Evolutionary conservation across 2,113 vertebrate species (phyloP).

Genomic region (Forbesichthys agassizii): DNA sequence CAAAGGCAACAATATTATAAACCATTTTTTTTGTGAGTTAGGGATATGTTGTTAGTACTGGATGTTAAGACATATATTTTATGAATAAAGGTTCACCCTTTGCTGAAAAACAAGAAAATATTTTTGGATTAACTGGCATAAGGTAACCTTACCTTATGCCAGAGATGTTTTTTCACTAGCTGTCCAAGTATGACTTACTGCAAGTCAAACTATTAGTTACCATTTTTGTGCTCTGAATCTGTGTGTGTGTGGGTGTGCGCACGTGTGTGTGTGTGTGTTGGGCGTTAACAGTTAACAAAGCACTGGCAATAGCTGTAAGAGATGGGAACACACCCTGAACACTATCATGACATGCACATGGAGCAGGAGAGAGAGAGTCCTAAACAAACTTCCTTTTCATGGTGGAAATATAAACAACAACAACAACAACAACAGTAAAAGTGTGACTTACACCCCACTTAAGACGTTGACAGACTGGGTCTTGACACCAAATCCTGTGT

Average conservation of each 20-base stretch:
- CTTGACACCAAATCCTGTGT: slow-evolving; percentile 81
- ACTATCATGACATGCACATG: background rate
- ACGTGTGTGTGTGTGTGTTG: slow-evolving; percentile 6
- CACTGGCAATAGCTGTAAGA: background rate
- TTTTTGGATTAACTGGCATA: background rate
- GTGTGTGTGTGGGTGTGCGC: slow-evolving; percentile 3
- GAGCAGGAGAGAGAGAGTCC: background rate
- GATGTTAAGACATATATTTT: too few relatives aligned
- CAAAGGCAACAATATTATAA: too few relatives aligned
- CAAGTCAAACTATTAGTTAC: background rate
- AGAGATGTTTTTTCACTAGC: background rate
- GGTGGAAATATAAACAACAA: background rate
- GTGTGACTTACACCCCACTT: slow-evolving; percentile 88
- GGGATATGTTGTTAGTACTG: too few relatives aligned
- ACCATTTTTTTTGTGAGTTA: too few relatives aligned
- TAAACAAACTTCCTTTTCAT: background rate
- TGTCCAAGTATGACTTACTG: background rate
- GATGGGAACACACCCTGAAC: slow-evolving; percentile 7
- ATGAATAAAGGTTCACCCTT: too few relatives aligned
- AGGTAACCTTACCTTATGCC: background rate
- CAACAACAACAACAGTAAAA: background rate
- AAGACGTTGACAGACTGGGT: slow-evolving; percentile 86
- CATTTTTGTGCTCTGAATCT: slow-evolving; percentile 5
- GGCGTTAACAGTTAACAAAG: background rate
- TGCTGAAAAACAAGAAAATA: too few relatives aligned